Percentiles rank a stretch among this genome's conserved stretches.
Conservation (phyloP, 2,888 invertebrate species). For the Coelopa pilipes region DNA sequence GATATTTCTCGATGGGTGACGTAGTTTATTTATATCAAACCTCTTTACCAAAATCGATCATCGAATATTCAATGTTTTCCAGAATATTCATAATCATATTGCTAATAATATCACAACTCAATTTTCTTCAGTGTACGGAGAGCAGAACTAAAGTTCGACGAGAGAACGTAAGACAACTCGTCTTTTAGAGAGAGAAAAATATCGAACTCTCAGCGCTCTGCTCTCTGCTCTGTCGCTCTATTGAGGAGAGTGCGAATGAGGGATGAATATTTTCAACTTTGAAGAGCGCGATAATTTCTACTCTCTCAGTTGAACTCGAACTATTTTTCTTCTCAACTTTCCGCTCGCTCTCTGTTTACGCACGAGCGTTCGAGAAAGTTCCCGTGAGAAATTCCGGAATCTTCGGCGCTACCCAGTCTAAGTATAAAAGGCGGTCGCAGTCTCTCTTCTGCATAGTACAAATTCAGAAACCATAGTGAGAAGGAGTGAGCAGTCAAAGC, state of each 20-base stretch:
- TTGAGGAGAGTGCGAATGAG: not conserved
- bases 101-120: too few relatives aligned
- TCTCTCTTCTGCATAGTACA: not conserved
- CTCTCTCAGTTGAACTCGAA: not conserved
- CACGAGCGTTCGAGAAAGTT: not conserved
- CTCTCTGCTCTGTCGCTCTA: not conserved
- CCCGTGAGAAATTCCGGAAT: not conserved
- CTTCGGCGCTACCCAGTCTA: not conserved
- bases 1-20: too few relatives aligned
- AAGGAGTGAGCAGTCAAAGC: conserved; percentile 7
- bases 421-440: conserved; percentile 14
- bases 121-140: too few relatives aligned
- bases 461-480: conserved; percentile 19
- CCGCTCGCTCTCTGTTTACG: not conserved
- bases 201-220: not conserved
- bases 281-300: not conserved
- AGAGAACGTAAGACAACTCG: not conserved
- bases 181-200: not conserved
- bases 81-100: too few relatives aligned
- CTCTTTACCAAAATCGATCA: too few relatives aligned
- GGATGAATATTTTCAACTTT: not conserved
- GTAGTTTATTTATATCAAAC: too few relatives aligned
- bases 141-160: not conserved
- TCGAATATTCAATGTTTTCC: too few relatives aligned
- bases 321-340: not conserved